These are phyloP conservation scores for Erebia aethiops DNA, from an alignment of 2,888 invertebrate genomes.

Conservation along the genomic window DNA sequence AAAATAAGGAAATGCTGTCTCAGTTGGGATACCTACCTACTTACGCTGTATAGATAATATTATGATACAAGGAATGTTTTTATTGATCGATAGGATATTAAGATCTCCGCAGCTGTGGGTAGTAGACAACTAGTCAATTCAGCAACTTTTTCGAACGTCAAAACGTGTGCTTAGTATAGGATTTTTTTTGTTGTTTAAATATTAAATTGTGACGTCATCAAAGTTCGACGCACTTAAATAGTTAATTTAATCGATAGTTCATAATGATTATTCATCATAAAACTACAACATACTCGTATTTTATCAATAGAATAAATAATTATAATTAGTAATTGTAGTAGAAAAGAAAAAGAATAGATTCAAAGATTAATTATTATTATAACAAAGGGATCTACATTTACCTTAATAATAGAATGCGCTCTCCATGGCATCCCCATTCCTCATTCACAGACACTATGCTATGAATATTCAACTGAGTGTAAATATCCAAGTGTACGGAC, in stretches of 20 bases:
- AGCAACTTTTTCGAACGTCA: no score
- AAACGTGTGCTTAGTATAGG: no score
- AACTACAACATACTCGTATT: not conserved
- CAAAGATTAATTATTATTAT: not conserved
- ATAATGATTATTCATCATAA: no score
- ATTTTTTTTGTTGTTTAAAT: no score
- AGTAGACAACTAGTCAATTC: no score
- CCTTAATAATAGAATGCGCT: not conserved
- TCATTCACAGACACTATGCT: constrained; percentile 3
- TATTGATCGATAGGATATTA: no score
- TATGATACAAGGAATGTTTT: not conserved
- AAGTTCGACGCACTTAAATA: no score
- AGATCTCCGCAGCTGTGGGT: not conserved
- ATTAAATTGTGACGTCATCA: no score
- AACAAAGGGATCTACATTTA: not conserved
- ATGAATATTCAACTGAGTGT: constrained; percentile 15
- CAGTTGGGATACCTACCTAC: constrained; percentile 10
- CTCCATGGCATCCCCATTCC: not conserved
- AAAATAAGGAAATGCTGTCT: constrained; percentile 9
- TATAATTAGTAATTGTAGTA: no score
- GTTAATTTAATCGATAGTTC: no score
- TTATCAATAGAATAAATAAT: not conserved
- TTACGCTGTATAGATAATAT: not conserved
- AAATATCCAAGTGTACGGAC: not conserved
- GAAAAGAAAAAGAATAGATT: no score